Conservation (phyloP, 2,113 vertebrate species). For the Dascyllus trimaculatus region DNA sequence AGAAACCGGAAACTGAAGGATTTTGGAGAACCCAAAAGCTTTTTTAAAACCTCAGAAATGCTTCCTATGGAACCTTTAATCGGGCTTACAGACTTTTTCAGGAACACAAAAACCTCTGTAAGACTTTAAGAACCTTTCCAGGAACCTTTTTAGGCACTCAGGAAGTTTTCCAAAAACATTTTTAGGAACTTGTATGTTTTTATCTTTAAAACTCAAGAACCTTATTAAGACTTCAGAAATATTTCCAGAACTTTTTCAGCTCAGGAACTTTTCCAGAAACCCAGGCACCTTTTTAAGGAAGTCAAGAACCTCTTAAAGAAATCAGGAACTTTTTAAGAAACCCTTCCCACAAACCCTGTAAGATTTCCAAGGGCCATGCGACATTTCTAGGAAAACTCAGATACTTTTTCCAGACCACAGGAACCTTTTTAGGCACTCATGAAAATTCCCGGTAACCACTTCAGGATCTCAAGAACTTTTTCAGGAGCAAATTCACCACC, state of each 20-base stretch:
- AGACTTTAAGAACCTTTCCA: background rate
- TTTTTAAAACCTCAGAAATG: no score
- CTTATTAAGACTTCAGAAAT: no score
- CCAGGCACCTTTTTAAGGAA: background rate
- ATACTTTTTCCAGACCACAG: no score
- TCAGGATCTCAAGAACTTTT: background rate
- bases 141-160: slow-evolving; percentile 24
- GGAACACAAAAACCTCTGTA: background rate
- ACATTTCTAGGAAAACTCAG: no score
- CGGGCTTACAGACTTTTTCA: background rate
- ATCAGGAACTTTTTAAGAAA: no score
- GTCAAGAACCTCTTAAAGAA: no score
- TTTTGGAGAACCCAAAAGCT: background rate
- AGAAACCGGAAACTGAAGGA: background rate
- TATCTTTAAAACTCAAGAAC: no score
- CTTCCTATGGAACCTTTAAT: no score
- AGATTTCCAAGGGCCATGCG: no score
- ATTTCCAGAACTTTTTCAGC: no score
- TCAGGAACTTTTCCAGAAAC: background rate
- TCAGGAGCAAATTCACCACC: no score
- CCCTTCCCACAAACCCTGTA: no score
- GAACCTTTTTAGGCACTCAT: background rate
- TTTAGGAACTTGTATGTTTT: background rate
- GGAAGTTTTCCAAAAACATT: background rate
- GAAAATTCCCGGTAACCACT: background rate